Percentiles rank a stretch among this genome's conserved stretches.
phyloP scores from a whole-genome alignment of 2,113 vertebrate species.

The Microcebus griseorufus region DNA sequence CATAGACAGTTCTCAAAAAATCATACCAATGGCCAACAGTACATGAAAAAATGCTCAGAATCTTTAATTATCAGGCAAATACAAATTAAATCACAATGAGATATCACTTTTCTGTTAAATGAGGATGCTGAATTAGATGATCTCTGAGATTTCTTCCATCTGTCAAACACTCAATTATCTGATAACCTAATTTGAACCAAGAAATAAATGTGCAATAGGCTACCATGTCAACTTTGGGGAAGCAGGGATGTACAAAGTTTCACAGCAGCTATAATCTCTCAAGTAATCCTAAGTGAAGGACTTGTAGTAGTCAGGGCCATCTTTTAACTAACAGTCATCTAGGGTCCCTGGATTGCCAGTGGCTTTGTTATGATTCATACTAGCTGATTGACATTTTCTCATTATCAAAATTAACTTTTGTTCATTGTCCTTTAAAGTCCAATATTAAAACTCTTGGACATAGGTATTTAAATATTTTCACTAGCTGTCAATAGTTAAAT shows the following conservation, averaged over 20 bases:
- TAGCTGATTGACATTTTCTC: not conserved
- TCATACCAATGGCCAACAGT: not conserved
- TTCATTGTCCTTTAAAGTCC: not conserved
- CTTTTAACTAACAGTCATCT: not conserved
- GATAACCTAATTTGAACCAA: not conserved
- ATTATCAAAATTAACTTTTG: slow-evolving; percentile 14
- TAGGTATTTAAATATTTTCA: slow-evolving; percentile 9
- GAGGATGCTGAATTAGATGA: not conserved
- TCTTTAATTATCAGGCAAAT: not conserved
- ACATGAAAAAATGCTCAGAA: not conserved
- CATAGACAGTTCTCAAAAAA: not conserved
- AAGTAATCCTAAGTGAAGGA: not conserved
- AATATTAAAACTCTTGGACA: not conserved
- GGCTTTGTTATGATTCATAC: not conserved
- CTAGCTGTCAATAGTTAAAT: not conserved
- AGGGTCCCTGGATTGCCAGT: not conserved
- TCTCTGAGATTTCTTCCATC: not conserved
- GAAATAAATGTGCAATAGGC: not conserved
- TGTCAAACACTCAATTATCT: not conserved
- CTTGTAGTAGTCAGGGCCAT: not conserved
- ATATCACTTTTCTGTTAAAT: not conserved
- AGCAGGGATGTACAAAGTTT: not conserved
- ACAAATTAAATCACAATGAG: not conserved
- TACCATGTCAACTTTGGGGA: not conserved
- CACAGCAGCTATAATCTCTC: not conserved